Evolutionary conservation across 2,113 vertebrate genomes (phyloP).

Genomic region (Coryphaenoides rupestris): DNA sequence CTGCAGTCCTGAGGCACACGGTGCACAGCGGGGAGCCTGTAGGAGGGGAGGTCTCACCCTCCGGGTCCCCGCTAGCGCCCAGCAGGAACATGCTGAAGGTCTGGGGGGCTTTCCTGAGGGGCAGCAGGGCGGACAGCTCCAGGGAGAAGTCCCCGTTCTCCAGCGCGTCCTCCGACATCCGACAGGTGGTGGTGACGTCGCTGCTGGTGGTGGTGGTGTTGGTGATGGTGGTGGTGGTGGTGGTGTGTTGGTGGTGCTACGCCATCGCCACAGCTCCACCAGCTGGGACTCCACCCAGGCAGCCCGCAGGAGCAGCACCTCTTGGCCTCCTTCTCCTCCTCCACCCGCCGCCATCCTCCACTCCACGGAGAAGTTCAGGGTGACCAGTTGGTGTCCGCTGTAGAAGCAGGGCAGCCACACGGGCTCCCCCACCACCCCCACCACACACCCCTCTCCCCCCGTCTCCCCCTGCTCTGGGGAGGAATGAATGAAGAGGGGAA

Average conservation of each 20-base stretch:
- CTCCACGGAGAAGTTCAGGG: constrained; percentile 42
- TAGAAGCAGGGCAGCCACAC: constrained; percentile 54
- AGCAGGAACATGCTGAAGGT: constrained; percentile 38
- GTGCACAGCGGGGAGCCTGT: constrained; percentile 35
- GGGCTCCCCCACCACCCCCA: constrained; percentile 35
- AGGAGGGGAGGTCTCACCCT: constrained; percentile 22
- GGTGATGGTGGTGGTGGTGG: no score
- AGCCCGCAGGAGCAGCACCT: constrained; percentile 46
- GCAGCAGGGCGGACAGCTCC: constrained; percentile 29
- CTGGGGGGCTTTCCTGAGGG: constrained; percentile 16
- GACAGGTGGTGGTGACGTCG: background rate
- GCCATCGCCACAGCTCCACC: constrained; percentile 17
- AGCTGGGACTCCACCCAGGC: constrained; percentile 21
- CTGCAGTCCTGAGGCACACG: constrained; percentile 57
- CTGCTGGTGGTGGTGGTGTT: no score
- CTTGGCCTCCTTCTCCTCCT: no score
- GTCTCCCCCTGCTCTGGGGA: no score
- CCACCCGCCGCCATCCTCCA: no score
- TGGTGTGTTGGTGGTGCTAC: no score
- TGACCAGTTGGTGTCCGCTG: constrained; percentile 2
- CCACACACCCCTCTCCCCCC: constrained; percentile 33
- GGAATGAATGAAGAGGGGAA: background rate
- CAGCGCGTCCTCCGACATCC: constrained; percentile 21
- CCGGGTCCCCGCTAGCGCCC: no score
- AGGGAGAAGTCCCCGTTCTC: constrained; percentile 57